Conservation (phyloP, 2,113 vertebrate species). For the Penelope pileata region DNA sequence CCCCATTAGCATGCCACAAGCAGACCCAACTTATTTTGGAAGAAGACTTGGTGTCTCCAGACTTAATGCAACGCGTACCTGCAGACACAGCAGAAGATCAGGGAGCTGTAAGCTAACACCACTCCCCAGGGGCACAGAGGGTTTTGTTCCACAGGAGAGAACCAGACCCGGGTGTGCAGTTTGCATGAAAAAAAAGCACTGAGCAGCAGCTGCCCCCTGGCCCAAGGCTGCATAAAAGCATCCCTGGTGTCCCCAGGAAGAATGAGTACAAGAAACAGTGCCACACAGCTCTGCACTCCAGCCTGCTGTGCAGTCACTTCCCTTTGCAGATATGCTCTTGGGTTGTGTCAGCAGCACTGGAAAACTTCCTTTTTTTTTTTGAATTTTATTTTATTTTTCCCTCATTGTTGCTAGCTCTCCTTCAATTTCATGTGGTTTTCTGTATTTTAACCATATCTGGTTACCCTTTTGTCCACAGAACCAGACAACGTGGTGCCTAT, state of each 20-base stretch:
- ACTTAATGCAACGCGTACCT: background rate
- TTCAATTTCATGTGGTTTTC: background rate
- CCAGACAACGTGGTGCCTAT: constrained; percentile 27
- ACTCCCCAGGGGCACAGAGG: background rate
- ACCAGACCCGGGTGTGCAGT: background rate
- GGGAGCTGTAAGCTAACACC: background rate
- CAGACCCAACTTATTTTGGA: background rate
- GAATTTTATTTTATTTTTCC: background rate
- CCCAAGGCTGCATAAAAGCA: rapidly evolving
- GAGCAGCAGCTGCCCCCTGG: background rate
- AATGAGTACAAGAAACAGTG: background rate
- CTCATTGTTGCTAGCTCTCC: background rate
- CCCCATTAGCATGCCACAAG: background rate
- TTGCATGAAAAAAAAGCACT: background rate
- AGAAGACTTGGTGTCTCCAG: background rate
- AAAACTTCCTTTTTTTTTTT: background rate
- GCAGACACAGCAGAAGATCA: background rate
- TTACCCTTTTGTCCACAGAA: constrained; percentile 28
- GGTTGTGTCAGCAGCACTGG: background rate
- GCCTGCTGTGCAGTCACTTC: background rate
- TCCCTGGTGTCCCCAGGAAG: background rate
- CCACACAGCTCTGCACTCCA: background rate
- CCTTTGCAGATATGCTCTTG: background rate
- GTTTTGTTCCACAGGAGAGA: background rate
- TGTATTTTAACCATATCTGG: background rate